Base-by-base conservation (phyloP, 2,888 invertebrate species). In the Mayetiola destructor region DNA sequence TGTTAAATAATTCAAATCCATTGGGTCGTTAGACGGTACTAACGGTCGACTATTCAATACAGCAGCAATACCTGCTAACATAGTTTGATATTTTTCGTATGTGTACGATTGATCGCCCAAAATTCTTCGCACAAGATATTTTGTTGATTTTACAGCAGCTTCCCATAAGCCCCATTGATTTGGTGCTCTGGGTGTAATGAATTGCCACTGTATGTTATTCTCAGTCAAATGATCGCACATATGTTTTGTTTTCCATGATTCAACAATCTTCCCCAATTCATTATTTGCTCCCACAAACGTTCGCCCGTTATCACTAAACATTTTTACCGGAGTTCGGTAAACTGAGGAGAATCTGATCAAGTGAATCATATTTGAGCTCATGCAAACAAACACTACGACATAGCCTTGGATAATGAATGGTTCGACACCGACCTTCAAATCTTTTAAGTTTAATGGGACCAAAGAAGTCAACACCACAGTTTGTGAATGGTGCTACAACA, bases 191-290 rank as follows among this genome's bases (percentile, higher is more conserved):
- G 39, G 39, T 16, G 39, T 39, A 10, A 39, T 39, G 18, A 39
- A 16, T 3, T 39, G 4, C 39, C 39, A 39, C 8, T 39, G 16
- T 18, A 20, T 39, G 18, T 20, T 4, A 3, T 39, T 39, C 18
- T 16, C 29, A 1, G 12, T 27, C 20, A 2, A 18, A 3, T 8
- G 14, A 55, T 32, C 12, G 10, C 56, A 53, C 16, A 35, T 21
- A 23, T 55, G 48, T 37, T 56, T 36, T 12, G 3, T 48, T 10
- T 21, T 9, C 57, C 57, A 58, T 20, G 36, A 27, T 32, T 52
- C 27, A 23, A 12, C 32, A 1, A 39, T 55, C 35, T 18, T 20
- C 30, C 27, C 14, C 5, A 57, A 32, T 27, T 27, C 55, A 30
- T 54, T 54, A 2, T 32, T 14, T 10, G 18, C 32, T 10, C 54